Percentiles rank a stretch among this genome's conserved stretches.
Conservation (phyloP, 2,888 invertebrate species). For the Melinopterus prodromus region DNA sequence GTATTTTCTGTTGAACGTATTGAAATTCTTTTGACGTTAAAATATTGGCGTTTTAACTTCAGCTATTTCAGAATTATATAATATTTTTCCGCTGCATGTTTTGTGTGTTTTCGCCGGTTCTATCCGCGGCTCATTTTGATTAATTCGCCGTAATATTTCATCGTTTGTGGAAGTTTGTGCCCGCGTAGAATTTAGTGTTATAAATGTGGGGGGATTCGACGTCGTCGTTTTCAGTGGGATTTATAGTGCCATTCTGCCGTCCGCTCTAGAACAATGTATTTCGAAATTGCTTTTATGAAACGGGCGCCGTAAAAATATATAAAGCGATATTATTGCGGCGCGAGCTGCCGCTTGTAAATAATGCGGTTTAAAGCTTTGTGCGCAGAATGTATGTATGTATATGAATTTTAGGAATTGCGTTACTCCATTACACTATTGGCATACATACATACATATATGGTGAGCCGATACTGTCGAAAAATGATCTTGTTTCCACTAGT, state of each 20-base stretch:
- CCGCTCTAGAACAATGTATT: constrained; percentile 18
- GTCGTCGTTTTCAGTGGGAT: constrained; percentile 18
- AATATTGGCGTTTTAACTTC: not conserved
- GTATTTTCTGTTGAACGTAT: not conserved
- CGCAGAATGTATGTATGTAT: not conserved
- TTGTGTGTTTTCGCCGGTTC: not conserved
- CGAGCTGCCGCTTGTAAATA: not conserved
- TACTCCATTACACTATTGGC: not conserved
- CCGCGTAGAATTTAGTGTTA: constrained; percentile 12
- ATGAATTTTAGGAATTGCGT: not conserved
- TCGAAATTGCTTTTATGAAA: constrained; percentile 18
- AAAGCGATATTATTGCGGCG: not conserved
- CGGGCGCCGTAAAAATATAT: constrained; percentile 10
- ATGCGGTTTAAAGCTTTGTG: not conserved
- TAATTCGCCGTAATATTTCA: constrained; percentile 9
- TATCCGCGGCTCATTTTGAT: constrained; percentile 4
- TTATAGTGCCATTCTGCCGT: constrained; percentile 17
- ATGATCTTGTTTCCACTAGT: too few relatives aligned
- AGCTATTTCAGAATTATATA: not conserved
- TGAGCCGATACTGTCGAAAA: too few relatives aligned
- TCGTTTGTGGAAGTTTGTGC: constrained; percentile 12
- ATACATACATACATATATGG: not conserved
- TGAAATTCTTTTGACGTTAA: not conserved
- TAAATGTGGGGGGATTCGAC: constrained; percentile 23
- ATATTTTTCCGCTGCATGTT: not conserved